Evolutionary conservation across 2,113 vertebrate species (phyloP).

Genomic region (Bubo blakistoni): DNA sequence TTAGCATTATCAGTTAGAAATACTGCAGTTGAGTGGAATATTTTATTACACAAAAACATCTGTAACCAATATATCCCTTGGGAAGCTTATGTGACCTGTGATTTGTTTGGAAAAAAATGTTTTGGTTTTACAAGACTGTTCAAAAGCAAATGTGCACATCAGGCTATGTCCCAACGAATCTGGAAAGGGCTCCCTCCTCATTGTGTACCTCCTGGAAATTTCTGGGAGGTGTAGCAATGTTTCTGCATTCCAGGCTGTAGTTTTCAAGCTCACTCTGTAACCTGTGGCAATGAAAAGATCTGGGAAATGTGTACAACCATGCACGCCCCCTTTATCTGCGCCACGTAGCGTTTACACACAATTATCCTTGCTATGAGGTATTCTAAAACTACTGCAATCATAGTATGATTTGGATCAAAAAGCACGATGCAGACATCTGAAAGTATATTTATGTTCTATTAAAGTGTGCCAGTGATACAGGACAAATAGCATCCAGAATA

Average conservation of each 20-base stretch:
- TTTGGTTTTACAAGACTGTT: slow-evolving; percentile 45
- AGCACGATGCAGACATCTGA: neutral
- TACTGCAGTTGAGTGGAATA: slow-evolving; percentile 63
- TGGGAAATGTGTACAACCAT: neutral
- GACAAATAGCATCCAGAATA: neutral
- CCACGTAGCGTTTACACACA: neutral
- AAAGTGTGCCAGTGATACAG: neutral
- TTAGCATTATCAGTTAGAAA: slow-evolving; percentile 65
- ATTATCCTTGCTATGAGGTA: neutral
- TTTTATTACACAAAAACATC: slow-evolving; percentile 71
- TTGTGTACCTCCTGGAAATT: neutral
- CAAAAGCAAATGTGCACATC: slow-evolving; percentile 12
- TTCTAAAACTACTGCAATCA: neutral
- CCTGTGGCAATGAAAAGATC: neutral
- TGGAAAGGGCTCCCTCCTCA: neutral
- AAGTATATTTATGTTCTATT: neutral
- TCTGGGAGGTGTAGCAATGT: neutral
- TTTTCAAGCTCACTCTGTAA: neutral
- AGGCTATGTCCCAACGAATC: neutral
- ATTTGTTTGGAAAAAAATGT: slow-evolving; percentile 63
- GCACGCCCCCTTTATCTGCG: neutral
- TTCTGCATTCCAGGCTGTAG: neutral
- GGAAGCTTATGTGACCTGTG: slow-evolving; percentile 64
- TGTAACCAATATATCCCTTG: slow-evolving; percentile 69
- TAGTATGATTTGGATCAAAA: neutral